These are phyloP conservation scores for Pipra filicauda DNA, from an alignment of 2,113 vertebrate species.

Conservation along the genomic window DNA sequence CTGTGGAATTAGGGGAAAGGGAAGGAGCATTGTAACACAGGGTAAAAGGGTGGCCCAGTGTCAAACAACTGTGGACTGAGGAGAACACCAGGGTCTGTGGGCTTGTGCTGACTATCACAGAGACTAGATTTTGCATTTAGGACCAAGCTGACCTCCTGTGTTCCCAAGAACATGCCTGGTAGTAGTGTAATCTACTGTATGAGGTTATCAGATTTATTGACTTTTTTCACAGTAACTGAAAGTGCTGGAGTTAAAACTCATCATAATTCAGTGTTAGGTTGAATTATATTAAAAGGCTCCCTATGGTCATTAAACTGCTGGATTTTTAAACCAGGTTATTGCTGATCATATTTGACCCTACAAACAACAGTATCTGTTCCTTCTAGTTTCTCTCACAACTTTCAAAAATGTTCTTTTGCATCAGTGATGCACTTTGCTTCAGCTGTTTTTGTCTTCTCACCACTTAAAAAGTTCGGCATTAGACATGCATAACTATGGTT, in stretches of 20 bases:
- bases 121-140: neutral
- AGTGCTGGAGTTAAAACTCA: neutral
- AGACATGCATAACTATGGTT: neutral
- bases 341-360: neutral
- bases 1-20: neutral
- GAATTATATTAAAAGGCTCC: neutral
- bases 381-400: neutral
- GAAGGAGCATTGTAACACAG: accelerated
- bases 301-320: neutral
- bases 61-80: neutral
- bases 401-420: neutral
- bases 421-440: neutral
- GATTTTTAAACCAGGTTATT: neutral
- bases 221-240: neutral
- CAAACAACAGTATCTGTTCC: neutral
- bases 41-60: neutral
- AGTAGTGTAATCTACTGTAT: neutral
- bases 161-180: neutral
- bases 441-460: neutral
- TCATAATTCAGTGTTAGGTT: neutral
- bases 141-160: neutral
- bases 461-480: neutral
- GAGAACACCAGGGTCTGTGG: neutral
- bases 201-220: neutral
- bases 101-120: neutral